A percentile compares a stretch with the other conserved stretches of the same genome.
Conservation (phyloP, 35 echinoderm and acorn worm species). For the Holothuria glaberrima region DNA sequence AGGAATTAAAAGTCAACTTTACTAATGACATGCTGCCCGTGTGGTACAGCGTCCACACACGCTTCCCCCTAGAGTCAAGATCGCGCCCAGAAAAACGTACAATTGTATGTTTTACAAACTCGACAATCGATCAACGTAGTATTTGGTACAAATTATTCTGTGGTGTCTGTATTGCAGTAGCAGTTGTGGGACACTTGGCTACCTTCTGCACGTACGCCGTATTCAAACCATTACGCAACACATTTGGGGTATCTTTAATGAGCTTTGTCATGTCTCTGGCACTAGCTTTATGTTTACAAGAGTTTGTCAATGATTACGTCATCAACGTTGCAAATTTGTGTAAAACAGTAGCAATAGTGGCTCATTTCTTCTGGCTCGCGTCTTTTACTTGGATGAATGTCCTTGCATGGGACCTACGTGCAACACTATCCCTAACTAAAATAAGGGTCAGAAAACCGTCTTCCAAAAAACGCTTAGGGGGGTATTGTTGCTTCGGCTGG, state of each 20-base stretch:
- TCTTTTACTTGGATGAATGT: too few species aligned
- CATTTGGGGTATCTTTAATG: background rate
- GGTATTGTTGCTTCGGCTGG: background rate
- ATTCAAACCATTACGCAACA: too few species aligned
- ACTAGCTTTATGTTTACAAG: too few species aligned
- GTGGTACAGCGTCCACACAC: too few species aligned
- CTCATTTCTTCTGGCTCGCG: slow-evolving; percentile 20
- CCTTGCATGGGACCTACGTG: too few species aligned
- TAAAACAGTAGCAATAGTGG: background rate
- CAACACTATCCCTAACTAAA: too few species aligned
- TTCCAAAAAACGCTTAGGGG: background rate
- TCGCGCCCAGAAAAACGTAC: background rate
- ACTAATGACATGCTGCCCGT: too few species aligned
- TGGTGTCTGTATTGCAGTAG: background rate
- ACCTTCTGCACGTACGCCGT: too few species aligned
- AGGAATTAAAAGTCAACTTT: too few species aligned
- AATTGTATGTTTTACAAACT: background rate
- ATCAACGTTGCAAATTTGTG: background rate
- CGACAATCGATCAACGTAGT: background rate
- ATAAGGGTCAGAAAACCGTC: background rate
- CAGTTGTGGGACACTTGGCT: background rate
- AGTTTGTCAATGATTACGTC: too few species aligned
- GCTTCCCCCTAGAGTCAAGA: too few species aligned
- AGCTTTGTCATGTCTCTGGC: background rate
- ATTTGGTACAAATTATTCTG: background rate